Evolutionary conservation across 2,113 vertebrate genomes (phyloP).

Genomic region (Chaenogobius annularis): DNA sequence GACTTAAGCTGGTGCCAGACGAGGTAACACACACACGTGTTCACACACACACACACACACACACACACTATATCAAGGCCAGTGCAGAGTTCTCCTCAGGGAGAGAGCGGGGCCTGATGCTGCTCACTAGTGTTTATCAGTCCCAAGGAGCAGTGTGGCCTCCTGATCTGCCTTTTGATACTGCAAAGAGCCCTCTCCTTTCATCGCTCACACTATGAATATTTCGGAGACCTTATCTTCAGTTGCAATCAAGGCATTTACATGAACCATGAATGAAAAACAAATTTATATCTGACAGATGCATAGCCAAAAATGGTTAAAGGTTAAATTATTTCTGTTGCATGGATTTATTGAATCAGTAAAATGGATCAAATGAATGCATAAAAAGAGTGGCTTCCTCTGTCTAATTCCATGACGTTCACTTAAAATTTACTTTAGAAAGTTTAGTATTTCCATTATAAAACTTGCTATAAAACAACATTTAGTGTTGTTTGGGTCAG

Average conservation of each 20-base stretch:
- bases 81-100: conserved; percentile 55
- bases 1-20: conserved; percentile 67
- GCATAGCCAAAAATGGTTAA: background rate
- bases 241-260: background rate
- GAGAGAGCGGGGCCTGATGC: conserved; percentile 56
- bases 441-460: background rate
- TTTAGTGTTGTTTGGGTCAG: background rate
- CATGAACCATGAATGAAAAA: background rate
- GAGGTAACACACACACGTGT: conserved; percentile 55
- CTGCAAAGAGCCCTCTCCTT: conserved; percentile 76
- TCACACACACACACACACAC: conserved; percentile 25
- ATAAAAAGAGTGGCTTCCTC: background rate
- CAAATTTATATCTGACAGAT: background rate
- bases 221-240: conserved; percentile 1
- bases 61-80: conserved; percentile 49
- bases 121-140: conserved; percentile 70
- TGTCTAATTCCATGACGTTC: background rate
- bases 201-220: conserved; percentile 64
- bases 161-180: conserved; percentile 77
- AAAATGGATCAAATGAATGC: background rate
- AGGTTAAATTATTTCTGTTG: background rate
- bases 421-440: background rate
- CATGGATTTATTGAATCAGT: background rate
- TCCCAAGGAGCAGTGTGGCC: conserved; percentile 57
- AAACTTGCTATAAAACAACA: background rate